phyloP scores from a whole-genome alignment of 2,797 vertebrate genomes.

The Intellagama lesueurii region DNA sequence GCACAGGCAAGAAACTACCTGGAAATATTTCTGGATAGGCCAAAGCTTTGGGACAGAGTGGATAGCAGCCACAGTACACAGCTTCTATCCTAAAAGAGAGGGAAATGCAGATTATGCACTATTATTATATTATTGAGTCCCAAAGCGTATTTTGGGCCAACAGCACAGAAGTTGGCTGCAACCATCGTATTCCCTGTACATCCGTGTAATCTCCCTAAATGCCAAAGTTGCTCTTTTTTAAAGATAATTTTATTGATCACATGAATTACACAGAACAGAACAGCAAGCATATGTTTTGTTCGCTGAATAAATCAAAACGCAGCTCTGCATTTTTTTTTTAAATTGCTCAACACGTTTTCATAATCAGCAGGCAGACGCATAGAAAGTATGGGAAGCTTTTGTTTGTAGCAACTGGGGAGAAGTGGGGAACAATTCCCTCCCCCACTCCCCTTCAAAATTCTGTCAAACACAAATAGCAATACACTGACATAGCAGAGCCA shows the following conservation, averaged over 20 bases:
- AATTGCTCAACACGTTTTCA: constrained; percentile 85
- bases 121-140: constrained; percentile 52
- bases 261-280: constrained; percentile 85
- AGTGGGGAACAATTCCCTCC: constrained; percentile 50
- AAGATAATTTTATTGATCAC: constrained; percentile 83
- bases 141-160: constrained; percentile 58
- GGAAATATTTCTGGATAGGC: constrained; percentile 97
- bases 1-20: constrained; percentile 80
- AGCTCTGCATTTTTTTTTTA: constrained; percentile 83
- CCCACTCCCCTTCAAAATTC: constrained; percentile 16
- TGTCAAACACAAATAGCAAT: constrained; percentile 46
- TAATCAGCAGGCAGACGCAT: constrained; percentile 86
- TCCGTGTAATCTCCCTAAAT: constrained; percentile 72
- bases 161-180: constrained; percentile 61
- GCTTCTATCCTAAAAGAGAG: constrained; percentile 89
- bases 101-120: constrained; percentile 65
- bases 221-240: constrained; percentile 79
- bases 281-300: constrained; percentile 84
- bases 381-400: constrained; percentile 81
- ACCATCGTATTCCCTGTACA: constrained; percentile 56
- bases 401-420: constrained; percentile 76
- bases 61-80: constrained; percentile 94
- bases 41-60: constrained; percentile 92
- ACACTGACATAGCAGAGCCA: constrained; percentile 47
- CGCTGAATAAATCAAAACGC: constrained; percentile 85